These are phyloP conservation scores for Apotomis turbidana DNA, from an alignment of 2,888 invertebrate species.

Conservation along the genomic window DNA sequence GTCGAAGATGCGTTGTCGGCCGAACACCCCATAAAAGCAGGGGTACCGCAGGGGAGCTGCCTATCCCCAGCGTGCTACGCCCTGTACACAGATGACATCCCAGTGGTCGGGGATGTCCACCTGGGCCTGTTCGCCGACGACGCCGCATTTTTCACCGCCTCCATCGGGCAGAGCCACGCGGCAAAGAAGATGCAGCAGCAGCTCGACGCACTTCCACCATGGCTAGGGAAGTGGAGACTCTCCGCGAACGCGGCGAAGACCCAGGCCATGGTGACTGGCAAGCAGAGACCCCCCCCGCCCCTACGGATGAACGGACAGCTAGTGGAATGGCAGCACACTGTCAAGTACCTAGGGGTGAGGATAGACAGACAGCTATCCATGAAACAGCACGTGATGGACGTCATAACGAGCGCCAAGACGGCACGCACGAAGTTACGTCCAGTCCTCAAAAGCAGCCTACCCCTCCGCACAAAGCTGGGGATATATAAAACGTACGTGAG, in stretches of 20 bases:
- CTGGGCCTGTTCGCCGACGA: background rate
- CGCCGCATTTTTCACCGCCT: background rate
- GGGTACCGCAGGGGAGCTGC: background rate
- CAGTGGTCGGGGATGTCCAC: too few relatives aligned
- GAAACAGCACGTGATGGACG: too few relatives aligned
- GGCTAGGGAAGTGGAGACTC: slow-evolving; percentile 26
- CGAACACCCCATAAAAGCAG: background rate
- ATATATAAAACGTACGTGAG: too few relatives aligned
- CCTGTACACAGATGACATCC: too few relatives aligned
- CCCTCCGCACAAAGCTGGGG: too few relatives aligned
- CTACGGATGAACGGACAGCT: background rate
- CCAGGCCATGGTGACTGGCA: slow-evolving; percentile 6
- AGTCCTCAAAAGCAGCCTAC: too few relatives aligned
- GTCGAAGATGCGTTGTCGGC: background rate
- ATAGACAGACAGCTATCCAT: too few relatives aligned
- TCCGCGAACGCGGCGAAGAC: slow-evolving; percentile 26
- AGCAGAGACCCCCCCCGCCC: background rate
- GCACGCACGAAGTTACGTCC: too few relatives aligned
- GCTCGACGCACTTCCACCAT: slow-evolving; percentile 9
- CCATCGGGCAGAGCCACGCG: background rate
- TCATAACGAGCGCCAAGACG: too few relatives aligned
- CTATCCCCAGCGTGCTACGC: too few relatives aligned
- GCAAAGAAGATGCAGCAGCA: background rate
- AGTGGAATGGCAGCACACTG: too few relatives aligned
- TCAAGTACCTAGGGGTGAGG: too few relatives aligned